phyloP scores from a whole-genome alignment of 1,140 invertebrate genomes.

The silkworm (Bombyx mori) region ASM3026992v2 NC_085115.1:9833501-9834000 shows the following conservation, averaged over 20 bases:
- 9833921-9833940: no score
- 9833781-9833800: not conserved
- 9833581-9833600: constrained; percentile 96
- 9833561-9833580: constrained; percentile 98
- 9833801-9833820: no score
- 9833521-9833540: constrained; percentile 86
- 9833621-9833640: constrained; percentile 94
- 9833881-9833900: no score
- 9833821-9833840: no score
- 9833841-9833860: no score
- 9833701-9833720: constrained; percentile 90
- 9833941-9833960: no score
- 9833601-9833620: constrained; percentile 95
- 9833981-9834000: no score
- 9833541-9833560: constrained; percentile 97
- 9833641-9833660: constrained; percentile 92
- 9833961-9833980: no score
- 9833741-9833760: constrained; percentile 60
- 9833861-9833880: no score
- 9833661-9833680: constrained; percentile 97
- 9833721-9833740: constrained; percentile 86
- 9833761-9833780: not conserved
- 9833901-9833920: no score
- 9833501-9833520: constrained; percentile 87
- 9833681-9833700: constrained; percentile 89